Base-by-base conservation (phyloP, 2,113 vertebrate species). In the Cavia porcellus region DNA sequence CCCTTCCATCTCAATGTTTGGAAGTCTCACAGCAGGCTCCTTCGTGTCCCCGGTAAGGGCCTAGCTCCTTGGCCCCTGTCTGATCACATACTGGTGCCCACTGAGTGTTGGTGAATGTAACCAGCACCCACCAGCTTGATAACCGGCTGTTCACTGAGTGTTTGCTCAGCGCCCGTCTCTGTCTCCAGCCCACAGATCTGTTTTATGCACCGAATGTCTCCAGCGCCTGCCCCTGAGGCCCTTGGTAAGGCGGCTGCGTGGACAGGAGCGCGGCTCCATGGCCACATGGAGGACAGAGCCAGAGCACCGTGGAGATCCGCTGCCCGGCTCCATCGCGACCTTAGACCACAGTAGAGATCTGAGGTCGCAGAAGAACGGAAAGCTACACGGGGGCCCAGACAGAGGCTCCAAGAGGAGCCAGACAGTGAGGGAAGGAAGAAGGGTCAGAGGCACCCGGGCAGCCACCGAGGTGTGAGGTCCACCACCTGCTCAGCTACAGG, bases 221-320 rank as follows among this genome's bases (percentile, higher is more conserved):
- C 38, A 28, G 32, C 32, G 1, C 35, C 74, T 0, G 1, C 70
- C 52, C 45, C 24, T 38, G 0, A 32, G 52, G 24, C n/a, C 47
- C 42, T 57, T 80, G 47, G 22, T 45, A 86, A 17, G 38, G 10
- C 32, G 30, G n/a, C 10, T n/a, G 24, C 15, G 5, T 5, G 52
- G 84, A 59, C 5, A 30, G 42, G 35, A 1, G 3, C 4, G 1
- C 14, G 20, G 20, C 32, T 79, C 55, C 2, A 0, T 0, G 7
- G 35, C 38, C 28, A 30, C 10, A 11, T 1, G 1, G 30, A 10
- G 8, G 19, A 35, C 13, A 32, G 38, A 13, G 13, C 47, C 68
- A 22, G 59, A 17, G 11, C 25, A 42, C 55, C 7, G 17, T 32
- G 10, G 1, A 0, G 3, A 0, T 15, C 85, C 55, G 38, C 77